Percentiles rank a stretch among this genome's conserved stretches.
Conservation (phyloP, 2,113 vertebrate species). For the Amazona guildingii region DNA sequence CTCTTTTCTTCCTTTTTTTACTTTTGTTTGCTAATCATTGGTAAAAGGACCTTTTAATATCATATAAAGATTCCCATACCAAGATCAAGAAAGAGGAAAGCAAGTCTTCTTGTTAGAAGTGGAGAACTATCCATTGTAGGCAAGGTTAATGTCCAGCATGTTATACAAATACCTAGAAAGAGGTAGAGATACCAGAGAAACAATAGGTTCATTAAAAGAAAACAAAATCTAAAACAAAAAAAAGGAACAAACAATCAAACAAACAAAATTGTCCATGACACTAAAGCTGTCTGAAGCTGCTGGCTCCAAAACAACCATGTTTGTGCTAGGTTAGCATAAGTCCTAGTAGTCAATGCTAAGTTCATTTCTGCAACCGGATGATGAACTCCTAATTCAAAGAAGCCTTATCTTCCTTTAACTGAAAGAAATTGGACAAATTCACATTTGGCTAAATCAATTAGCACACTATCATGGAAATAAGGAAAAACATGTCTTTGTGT, state of each 20-base stretch:
- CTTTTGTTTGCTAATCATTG: not conserved
- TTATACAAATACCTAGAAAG: not conserved
- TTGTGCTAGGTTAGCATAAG: not conserved
- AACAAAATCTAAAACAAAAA: not conserved
- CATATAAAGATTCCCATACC: fast-evolving
- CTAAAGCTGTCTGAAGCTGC: not conserved
- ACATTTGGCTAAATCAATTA: not conserved
- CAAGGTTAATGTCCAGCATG: not conserved
- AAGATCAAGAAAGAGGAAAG: not conserved
- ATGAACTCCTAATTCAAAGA: not conserved
- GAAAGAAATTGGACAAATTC: not conserved
- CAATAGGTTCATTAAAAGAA: not conserved
- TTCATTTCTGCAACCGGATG: not conserved
- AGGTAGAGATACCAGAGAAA: not conserved
- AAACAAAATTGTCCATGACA: not conserved
- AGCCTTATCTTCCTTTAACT: not conserved
- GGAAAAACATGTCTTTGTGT: not conserved
- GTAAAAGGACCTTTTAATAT: not conserved
- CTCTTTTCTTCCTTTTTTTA: not conserved
- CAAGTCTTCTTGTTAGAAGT: not conserved
- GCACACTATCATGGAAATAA: not conserved
- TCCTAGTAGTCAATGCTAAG: not conserved
- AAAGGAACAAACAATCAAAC: too few species aligned
- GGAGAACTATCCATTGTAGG: not conserved
- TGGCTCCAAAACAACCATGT: not conserved